Evolutionary conservation across 2,797 vertebrate species (phyloP).

Genomic region (Cetoscarus ocellatus): DNA sequence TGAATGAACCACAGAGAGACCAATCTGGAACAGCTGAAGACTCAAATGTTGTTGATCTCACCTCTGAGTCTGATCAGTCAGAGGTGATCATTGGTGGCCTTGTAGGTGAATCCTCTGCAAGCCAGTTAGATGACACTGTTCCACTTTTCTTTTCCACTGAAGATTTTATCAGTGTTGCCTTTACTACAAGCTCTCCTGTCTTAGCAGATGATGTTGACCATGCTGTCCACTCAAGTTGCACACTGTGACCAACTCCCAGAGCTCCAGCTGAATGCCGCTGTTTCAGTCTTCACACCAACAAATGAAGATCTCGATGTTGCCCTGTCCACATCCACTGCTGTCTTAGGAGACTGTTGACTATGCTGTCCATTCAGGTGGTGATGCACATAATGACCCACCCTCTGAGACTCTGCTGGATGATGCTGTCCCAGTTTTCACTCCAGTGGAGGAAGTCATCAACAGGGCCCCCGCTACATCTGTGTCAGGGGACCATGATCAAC

Average conservation of each 20-base stretch:
- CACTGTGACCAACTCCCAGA: neutral
- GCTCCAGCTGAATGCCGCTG: neutral
- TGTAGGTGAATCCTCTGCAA: neutral
- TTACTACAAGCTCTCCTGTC: too few species aligned
- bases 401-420: too few species aligned
- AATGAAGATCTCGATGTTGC: neutral
- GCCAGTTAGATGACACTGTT: too few species aligned
- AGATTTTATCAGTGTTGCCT: too few species aligned
- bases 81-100: neutral
- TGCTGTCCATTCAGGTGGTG: too few species aligned
- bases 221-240: constrained; percentile 4
- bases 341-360: neutral
- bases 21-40: too few species aligned
- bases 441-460: too few species aligned
- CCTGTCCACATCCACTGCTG: neutral
- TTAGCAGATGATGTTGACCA: neutral
- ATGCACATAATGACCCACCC: too few species aligned
- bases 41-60: neutral
- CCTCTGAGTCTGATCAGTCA: neutral
- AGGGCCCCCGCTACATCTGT: too few species aligned
- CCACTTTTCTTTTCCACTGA: too few species aligned
- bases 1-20: too few species aligned
- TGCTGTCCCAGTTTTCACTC: too few species aligned
- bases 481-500: neutral
- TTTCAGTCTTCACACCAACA: neutral